These are phyloP conservation scores for Zosterops pallidus DNA, from an alignment of 2,113 vertebrate species.

Conservation along the genomic window DNA sequence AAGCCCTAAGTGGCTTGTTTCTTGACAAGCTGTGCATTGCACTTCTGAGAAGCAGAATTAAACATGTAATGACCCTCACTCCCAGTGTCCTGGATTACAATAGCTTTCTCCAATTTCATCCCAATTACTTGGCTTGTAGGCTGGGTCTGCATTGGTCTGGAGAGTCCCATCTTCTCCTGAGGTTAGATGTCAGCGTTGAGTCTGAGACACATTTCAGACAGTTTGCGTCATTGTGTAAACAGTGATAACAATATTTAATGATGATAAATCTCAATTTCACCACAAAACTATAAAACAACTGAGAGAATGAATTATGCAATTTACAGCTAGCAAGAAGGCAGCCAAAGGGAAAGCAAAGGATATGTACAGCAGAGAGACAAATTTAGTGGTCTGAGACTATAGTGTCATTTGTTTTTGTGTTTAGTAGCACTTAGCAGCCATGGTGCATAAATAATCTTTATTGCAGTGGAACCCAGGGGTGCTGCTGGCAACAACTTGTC, in stretches of 20 bases:
- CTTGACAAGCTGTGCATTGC: neutral
- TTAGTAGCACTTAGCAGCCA: conserved; percentile 52
- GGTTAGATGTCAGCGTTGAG: conserved; percentile 49
- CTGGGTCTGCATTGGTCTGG: conserved; percentile 4
- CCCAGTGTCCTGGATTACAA: neutral
- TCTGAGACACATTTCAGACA: conserved; percentile 61
- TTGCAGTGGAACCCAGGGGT: neutral
- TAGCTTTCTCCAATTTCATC: neutral
- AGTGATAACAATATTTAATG: conserved; percentile 65
- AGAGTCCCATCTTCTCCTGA: conserved; percentile 63
- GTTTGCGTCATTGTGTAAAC: conserved; percentile 65
- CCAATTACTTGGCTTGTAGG: neutral
- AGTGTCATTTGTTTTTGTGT: conserved; percentile 56
- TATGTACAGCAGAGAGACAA: conserved; percentile 23
- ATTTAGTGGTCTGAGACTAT: conserved; percentile 46
- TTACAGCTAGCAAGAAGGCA: conserved; percentile 59
- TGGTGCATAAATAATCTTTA: conserved; percentile 54
- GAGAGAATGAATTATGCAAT: conserved; percentile 54
- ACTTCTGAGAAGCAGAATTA: neutral
- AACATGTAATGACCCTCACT: neutral
- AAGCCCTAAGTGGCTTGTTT: neutral
- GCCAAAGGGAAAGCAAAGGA: conserved; percentile 57
- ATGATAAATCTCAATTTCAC: conserved; percentile 62
- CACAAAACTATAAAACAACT: conserved; percentile 48
- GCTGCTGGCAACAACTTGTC: neutral